Evolutionary conservation across 2,113 vertebrate genomes (phyloP).

Genomic region (Synodontis membranacea): DNA sequence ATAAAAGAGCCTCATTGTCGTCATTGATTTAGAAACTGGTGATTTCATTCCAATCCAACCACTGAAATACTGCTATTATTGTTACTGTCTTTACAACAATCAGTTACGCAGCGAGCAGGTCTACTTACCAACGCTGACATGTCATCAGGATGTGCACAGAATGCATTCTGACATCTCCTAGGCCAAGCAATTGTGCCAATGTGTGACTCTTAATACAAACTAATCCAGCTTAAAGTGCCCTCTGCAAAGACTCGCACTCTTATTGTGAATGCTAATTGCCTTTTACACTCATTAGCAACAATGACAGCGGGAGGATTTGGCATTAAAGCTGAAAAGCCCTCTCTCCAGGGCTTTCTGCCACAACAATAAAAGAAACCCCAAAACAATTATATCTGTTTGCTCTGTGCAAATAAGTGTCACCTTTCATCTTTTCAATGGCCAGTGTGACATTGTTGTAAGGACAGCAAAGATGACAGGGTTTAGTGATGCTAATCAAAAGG

Average conservation of each 20-base stretch:
- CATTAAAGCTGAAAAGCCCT: constrained; percentile 62
- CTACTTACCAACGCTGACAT: background rate
- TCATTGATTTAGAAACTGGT: background rate
- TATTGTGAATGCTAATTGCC: constrained; percentile 51
- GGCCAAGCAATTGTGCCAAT: constrained; percentile 1
- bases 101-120: background rate
- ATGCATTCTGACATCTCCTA: constrained; percentile 1
- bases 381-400: constrained; percentile 66
- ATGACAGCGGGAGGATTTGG: constrained; percentile 60
- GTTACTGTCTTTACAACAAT: background rate
- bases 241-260: constrained; percentile 13
- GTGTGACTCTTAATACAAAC: constrained; percentile 37
- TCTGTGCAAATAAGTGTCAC: constrained; percentile 49
- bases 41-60: background rate
- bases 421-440: constrained; percentile 64
- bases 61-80: background rate
- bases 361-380: too few species aligned
- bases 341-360: constrained; percentile 58
- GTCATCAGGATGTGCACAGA: background rate
- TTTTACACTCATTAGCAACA: constrained; percentile 69
- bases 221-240: constrained; percentile 39
- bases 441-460: constrained; percentile 62
- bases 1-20: too few species aligned
- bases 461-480: constrained; percentile 61
- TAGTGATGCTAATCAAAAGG: constrained; percentile 61